Base-by-base conservation (phyloP, 1,140 invertebrate species). In the Sitodiplosis mosellana region DNA sequence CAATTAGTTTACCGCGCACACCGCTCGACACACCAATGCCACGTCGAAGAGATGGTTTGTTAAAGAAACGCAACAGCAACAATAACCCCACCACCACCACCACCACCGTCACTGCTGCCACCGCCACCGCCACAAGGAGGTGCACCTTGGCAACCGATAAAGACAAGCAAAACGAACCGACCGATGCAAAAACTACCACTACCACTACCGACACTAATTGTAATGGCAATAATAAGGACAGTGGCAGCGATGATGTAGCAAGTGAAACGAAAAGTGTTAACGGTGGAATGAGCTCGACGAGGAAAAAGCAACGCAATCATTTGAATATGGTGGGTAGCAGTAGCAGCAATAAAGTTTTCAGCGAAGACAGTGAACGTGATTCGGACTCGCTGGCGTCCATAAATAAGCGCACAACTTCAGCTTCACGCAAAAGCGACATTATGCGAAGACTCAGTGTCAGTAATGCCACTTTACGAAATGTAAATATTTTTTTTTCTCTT, bases 381-480 rank as follows among this genome's bases (percentile, higher is more conserved):
- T 18, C 41, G 15, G 41, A 43, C 20, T 43, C 41, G 2, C n/a
- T 7, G n/a, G 20, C 11, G 4, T n/a, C 17, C 17, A 43, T n/a
- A 12, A 43, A 43, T 21, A 43, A 18, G 18, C 41, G 17, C 27
- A 3, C 27, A 5, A 3, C 10, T 27, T 27, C 27, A 27, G 27
- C 27, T 27, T 27, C 27, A 10, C 27, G 27, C 10, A 27, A 27
- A 27, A 27, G 27, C 27, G 27, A 27, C 27, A 27, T 27, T 5
- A 20, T 43, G 18, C 18, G 18, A 21, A 43, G 18, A 19, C 18
- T 43, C n/a, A 43, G 41, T 19, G 41, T 21, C 18, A 43, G 41
- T 18, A 43, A 43, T 21, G 64, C 66, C 33, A 73, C 71, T 14
- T 57, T 76, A 20, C 74, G 70, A 50, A 74, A 75, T 63, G 74